These are phyloP conservation scores for Drosophila colorata DNA, from an alignment of 2,888 invertebrate genomes.

Conservation along the genomic window DNA sequence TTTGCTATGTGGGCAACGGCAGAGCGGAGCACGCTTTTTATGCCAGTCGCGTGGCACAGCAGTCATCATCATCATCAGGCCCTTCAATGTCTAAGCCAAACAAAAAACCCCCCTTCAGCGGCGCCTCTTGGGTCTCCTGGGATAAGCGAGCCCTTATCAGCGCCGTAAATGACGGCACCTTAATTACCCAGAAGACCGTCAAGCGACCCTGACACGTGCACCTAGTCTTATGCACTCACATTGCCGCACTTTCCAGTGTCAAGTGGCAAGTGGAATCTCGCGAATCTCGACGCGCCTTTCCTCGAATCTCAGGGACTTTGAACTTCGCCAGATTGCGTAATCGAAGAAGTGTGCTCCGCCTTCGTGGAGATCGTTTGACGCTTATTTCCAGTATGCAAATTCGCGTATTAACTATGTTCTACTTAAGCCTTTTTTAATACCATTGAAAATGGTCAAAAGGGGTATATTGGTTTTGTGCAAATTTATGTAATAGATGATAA, in stretches of 20 bases:
- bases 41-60: slow-evolving; percentile 4
- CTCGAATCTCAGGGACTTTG: too few relatives aligned
- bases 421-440: too few relatives aligned
- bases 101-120: background rate
- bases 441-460: too few relatives aligned
- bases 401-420: too few relatives aligned
- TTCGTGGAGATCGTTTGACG: too few relatives aligned
- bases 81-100: slow-evolving; percentile 34
- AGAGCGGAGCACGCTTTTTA: slow-evolving; percentile 38
- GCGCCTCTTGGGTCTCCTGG: background rate
- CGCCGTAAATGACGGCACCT: slow-evolving; percentile 36
- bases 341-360: too few relatives aligned
- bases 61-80: slow-evolving; percentile 25
- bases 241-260: slow-evolving; percentile 14
- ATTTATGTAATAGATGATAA: too few relatives aligned
- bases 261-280: too few relatives aligned
- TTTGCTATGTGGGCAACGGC: slow-evolving; percentile 14
- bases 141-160: slow-evolving; percentile 30
- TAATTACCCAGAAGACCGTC: slow-evolving; percentile 35
- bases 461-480: too few relatives aligned
- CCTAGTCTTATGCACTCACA: background rate
- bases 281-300: too few relatives aligned
- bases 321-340: too few relatives aligned
- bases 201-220: slow-evolving; percentile 30
- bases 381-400: too few relatives aligned